Percentiles rank a stretch among this genome's conserved stretches.
Evolutionary conservation across 2,888 invertebrate species (phyloP).

Genomic region (Malthinus seriepunctatus): DNA sequence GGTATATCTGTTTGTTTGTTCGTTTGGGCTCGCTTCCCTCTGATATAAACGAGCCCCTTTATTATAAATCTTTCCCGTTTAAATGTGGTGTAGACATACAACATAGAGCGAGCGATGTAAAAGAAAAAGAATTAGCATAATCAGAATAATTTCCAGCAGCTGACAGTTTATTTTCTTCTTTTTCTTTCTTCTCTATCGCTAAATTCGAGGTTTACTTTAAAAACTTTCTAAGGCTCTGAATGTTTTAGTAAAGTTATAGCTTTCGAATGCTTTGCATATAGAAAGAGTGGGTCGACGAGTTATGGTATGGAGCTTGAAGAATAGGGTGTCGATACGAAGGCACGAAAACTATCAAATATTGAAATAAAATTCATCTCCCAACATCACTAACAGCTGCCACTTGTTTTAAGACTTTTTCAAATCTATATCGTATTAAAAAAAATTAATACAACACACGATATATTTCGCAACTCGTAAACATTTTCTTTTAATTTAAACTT

Average conservation of each 20-base stretch:
- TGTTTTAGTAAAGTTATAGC: slow-evolving; percentile 55
- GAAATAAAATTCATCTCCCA: slow-evolving; percentile 58
- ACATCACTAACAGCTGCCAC: slow-evolving; percentile 57
- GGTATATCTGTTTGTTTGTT: slow-evolving; percentile 30
- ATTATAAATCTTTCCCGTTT: slow-evolving; percentile 44
- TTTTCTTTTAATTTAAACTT: too few relatives aligned
- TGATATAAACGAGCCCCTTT: slow-evolving; percentile 32
- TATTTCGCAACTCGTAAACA: too few relatives aligned
- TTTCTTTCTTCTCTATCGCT: slow-evolving; percentile 51
- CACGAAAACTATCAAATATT: slow-evolving; percentile 58
- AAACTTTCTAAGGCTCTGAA: slow-evolving; percentile 55
- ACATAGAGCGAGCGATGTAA: slow-evolving; percentile 47
- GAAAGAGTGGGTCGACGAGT: slow-evolving; percentile 44
- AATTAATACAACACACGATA: slow-evolving; percentile 16
- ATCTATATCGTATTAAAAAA: slow-evolving; percentile 56
- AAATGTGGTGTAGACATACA: slow-evolving; percentile 49
- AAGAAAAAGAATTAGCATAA: slow-evolving; percentile 65
- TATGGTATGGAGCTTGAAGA: slow-evolving; percentile 35
- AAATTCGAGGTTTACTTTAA: slow-evolving; percentile 43
- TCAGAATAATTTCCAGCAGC: slow-evolving; percentile 66
- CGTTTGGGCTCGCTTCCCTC: slow-evolving; percentile 23
- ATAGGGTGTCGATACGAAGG: slow-evolving; percentile 44
- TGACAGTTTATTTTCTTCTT: slow-evolving; percentile 63
- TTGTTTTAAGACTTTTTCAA: slow-evolving; percentile 58
- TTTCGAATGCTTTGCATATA: slow-evolving; percentile 55